Percentiles rank a stretch among this genome's conserved stretches.
phyloP scores from a whole-genome alignment of 2,113 vertebrate species.

The Campylomormyrus numenius region DNA sequence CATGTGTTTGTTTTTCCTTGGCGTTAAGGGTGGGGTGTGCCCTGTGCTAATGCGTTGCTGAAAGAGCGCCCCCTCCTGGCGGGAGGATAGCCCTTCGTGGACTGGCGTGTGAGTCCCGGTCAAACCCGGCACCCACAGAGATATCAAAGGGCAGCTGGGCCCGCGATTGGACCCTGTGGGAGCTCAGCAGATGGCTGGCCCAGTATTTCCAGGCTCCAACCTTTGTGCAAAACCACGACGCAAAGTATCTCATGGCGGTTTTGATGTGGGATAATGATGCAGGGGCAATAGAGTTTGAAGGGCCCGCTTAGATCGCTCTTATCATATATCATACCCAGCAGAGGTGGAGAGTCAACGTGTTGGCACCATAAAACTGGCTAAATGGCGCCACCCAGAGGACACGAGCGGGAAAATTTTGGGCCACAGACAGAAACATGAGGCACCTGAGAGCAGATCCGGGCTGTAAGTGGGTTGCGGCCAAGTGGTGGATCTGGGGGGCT shows the following conservation, averaged over 20 bases:
- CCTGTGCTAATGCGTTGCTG: background rate
- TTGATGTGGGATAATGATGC: background rate
- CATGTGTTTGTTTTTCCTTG: background rate
- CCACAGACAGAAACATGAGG: background rate
- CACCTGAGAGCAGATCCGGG: background rate
- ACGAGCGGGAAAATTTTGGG: background rate
- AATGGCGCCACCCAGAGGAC: background rate
- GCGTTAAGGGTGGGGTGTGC: background rate
- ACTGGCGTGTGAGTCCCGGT: background rate
- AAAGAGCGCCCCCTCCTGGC: background rate
- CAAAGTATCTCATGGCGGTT: background rate
- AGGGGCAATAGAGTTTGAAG: background rate
- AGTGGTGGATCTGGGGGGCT: background rate
- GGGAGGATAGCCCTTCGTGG: background rate
- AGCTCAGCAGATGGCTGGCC: conserved; percentile 27
- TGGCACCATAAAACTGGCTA: background rate
- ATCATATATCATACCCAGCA: background rate
- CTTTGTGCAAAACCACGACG: background rate
- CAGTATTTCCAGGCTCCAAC: conserved; percentile 47
- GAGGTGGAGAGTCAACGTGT: conserved; percentile 2
- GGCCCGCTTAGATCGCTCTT: conserved; percentile 25
- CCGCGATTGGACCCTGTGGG: background rate
- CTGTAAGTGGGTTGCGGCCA: background rate
- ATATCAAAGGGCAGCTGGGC: background rate
- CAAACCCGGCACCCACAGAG: background rate